Percentiles rank a stretch among this genome's conserved stretches.
Conservation (phyloP, 2,113 vertebrate species). For the Zootoca vivipara region DNA sequence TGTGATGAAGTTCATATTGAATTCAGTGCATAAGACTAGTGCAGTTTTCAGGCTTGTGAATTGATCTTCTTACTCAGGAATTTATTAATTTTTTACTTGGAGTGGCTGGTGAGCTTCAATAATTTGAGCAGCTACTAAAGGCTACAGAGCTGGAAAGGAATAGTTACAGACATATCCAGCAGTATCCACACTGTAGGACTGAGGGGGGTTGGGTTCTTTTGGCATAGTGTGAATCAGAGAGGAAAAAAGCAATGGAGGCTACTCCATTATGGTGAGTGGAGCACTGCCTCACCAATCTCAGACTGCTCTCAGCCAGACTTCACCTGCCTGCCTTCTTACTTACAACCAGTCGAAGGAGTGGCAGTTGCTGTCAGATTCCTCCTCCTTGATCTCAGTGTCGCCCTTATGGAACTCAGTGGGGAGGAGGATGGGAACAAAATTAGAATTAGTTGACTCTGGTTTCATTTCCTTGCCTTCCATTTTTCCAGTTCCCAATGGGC, state of each 20-base stretch:
- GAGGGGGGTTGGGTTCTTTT: neutral
- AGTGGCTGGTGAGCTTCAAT: neutral
- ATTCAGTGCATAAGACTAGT: neutral
- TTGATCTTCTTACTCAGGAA: neutral
- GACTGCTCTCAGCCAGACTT: no score
- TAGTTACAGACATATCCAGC: neutral
- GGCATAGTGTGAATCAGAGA: neutral
- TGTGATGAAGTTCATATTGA: neutral
- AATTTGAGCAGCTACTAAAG: neutral
- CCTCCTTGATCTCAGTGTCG: no score
- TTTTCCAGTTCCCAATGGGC: no score
- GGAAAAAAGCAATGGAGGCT: neutral
- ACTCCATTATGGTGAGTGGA: no score
- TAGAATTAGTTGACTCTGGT: no score
- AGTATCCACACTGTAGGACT: neutral
- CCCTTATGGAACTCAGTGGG: no score
- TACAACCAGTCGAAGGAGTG: no score
- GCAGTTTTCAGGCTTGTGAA: neutral
- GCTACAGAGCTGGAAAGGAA: neutral
- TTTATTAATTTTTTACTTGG: neutral
- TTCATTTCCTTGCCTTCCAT: no score
- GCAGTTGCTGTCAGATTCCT: no score
- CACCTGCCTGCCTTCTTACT: no score
- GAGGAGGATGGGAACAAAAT: no score
- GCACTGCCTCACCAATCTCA: no score